Conservation (phyloP, 2,797 vertebrate genomes). For the Vireo griseus region DNA sequence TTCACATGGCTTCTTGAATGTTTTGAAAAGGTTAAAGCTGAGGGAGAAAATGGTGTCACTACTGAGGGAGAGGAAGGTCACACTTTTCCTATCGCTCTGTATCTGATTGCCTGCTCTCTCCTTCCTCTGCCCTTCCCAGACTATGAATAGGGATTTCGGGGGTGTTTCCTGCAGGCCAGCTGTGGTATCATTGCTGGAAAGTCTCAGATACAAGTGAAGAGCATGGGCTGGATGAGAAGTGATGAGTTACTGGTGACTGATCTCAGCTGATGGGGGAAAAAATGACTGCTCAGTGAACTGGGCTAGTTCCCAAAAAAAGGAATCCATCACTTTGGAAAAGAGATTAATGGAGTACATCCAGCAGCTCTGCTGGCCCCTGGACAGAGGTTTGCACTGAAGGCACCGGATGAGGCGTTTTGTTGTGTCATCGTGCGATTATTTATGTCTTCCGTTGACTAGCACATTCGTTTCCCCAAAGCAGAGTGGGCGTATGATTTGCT, state of each 20-base stretch:
- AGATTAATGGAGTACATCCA: neutral
- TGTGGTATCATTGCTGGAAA: neutral
- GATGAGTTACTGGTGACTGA: neutral
- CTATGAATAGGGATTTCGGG: neutral
- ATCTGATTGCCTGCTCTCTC: neutral
- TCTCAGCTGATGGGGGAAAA: conserved; percentile 22
- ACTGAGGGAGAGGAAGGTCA: neutral
- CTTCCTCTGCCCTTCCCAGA: conserved; percentile 3
- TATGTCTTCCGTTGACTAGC: conserved; percentile 43
- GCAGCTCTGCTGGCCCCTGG: neutral
- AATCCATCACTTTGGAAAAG: neutral
- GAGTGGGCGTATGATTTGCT: conserved; percentile 30
- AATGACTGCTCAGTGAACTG: neutral
- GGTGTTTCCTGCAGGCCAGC: conserved; percentile 24
- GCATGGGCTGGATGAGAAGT: neutral
- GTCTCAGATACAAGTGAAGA: neutral
- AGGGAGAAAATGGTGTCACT: neutral
- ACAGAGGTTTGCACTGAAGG: neutral
- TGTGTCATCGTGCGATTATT: conserved; percentile 14
- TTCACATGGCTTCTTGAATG: neutral
- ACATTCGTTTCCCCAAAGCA: conserved; percentile 35
- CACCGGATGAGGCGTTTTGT: neutral
- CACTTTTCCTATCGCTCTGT: neutral
- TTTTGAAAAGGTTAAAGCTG: conserved; percentile 1
- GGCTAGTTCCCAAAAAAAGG: neutral